A percentile compares a stretch with the other conserved stretches of the same genome.
These are phyloP conservation scores for Pogonocherus hispidulus DNA, from an alignment of 2,888 invertebrate species.

Conservation along the genomic window DNA sequence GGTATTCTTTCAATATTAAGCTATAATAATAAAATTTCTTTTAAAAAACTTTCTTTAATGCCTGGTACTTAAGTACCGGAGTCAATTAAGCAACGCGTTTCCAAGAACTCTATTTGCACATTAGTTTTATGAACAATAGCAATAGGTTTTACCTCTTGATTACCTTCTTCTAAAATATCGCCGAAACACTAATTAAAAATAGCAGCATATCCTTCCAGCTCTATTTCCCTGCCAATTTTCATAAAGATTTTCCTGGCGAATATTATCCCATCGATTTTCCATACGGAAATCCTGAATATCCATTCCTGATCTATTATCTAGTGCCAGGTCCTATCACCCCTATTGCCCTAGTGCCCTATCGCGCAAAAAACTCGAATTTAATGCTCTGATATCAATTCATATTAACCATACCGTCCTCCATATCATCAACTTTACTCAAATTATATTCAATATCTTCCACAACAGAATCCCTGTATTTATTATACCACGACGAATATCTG, in stretches of 20 bases:
- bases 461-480: constrained; percentile 28
- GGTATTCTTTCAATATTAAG: background rate
- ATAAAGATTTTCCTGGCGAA: background rate
- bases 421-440: constrained; percentile 28
- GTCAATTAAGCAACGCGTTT: background rate
- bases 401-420: constrained; percentile 12
- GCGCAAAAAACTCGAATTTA: background rate
- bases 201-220: background rate
- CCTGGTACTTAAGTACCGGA: background rate
- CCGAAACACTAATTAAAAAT: constrained; percentile 1
- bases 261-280: background rate
- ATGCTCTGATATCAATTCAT: background rate
- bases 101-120: background rate
- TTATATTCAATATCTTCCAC: constrained; percentile 33
- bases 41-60: background rate
- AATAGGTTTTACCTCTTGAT: background rate
- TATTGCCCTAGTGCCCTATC: no score
- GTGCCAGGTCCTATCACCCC: background rate
- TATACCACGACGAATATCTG: constrained; percentile 34
- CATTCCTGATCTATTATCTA: background rate
- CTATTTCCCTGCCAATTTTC: background rate
- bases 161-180: constrained; percentile 6
- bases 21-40: background rate
- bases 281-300: background rate
- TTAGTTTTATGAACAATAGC: background rate